Evolutionary conservation across 2,113 vertebrate genomes (phyloP).

Genomic region (Hemichromis elongatus): DNA sequence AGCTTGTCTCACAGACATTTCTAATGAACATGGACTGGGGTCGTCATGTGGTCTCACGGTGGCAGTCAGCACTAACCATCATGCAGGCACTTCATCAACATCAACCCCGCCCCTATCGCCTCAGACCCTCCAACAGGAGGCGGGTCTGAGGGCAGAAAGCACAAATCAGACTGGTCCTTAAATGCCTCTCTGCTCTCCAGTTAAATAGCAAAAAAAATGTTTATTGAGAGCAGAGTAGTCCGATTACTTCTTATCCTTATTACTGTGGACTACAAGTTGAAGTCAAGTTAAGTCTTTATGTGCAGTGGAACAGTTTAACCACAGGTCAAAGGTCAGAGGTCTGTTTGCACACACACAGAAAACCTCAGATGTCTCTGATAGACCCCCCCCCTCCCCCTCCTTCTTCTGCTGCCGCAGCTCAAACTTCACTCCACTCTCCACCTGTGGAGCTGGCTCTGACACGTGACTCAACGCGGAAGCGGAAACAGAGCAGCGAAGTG

Average conservation of each 20-base stretch:
- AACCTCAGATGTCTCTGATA: not conserved
- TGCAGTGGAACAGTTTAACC: not conserved
- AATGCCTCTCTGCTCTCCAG: not conserved
- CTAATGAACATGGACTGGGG: not conserved
- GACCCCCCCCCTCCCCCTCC: not conserved
- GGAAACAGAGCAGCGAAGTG: slow-evolving; percentile 42
- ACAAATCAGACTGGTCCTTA: not conserved
- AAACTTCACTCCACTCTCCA: slow-evolving; percentile 26
- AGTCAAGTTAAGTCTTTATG: not conserved
- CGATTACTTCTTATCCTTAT: not conserved
- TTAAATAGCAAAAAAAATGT: not conserved
- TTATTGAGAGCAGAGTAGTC: not conserved
- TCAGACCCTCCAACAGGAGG: not conserved
- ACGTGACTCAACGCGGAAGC: slow-evolving; percentile 68
- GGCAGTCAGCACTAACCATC: not conserved
- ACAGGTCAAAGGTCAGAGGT: not conserved
- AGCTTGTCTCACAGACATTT: not conserved
- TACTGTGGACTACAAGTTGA: not conserved
- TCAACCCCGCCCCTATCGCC: not conserved
- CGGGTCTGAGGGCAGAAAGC: not conserved
- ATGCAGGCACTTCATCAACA: not conserved
- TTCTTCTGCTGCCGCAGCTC: not conserved
- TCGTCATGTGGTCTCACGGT: not conserved
- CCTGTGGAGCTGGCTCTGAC: slow-evolving; percentile 47
- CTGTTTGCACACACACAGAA: not conserved